Base-by-base conservation (phyloP, 2,888 invertebrate species). In the Odontothrips loti region DNA sequence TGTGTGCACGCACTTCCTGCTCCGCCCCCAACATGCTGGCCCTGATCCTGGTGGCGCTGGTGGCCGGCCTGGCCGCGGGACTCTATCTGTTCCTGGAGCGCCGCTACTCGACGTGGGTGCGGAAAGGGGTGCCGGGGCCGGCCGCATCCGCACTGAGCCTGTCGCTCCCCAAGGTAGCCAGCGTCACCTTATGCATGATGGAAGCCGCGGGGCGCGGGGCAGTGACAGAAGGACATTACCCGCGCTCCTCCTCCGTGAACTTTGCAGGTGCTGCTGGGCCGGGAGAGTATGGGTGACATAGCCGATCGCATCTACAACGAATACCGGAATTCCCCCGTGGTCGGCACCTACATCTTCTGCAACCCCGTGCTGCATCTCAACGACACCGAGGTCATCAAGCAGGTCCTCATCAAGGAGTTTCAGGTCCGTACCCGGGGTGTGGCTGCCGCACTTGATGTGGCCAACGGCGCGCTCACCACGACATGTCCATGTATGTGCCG, bases 351-450 rank as follows among this genome's bases (percentile, higher is more conserved):
- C 68, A 27, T 75, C 23, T 75, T 75, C 68, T 23, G 27, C 68
- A 27, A 23, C 27, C 68, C 68, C 27, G 23, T 75, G 68, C 68
- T 75, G 68, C 68, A 75, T 27, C 68, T 75, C 27, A n/a, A 75
- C 68, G 68, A 75, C 68, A n/a, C 68, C 11, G 68, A 75, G 27
- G 27, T 75, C 68, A 75, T 75, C 68, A 75, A 75, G 68, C 68
- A 75, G 1, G 68, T 75, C 27, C 68, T 75, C 68, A 75, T 75
- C 68, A 75, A 75, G 27, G 68, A 75, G 12, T 75, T 75, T 27
- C 68, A 75, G 68, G 68, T 68, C 6, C 4, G 63, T 63, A 15
- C 63, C 48, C 9, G 10, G 12, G 10, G 48, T 48, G 9, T 48
- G 48, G 0, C 85, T 88, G 20, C n/a, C 87, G n/a, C n/a, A n/a